Base-by-base conservation (phyloP, 2,797 vertebrate species). In the Chelidonichthys spinosus region DNA sequence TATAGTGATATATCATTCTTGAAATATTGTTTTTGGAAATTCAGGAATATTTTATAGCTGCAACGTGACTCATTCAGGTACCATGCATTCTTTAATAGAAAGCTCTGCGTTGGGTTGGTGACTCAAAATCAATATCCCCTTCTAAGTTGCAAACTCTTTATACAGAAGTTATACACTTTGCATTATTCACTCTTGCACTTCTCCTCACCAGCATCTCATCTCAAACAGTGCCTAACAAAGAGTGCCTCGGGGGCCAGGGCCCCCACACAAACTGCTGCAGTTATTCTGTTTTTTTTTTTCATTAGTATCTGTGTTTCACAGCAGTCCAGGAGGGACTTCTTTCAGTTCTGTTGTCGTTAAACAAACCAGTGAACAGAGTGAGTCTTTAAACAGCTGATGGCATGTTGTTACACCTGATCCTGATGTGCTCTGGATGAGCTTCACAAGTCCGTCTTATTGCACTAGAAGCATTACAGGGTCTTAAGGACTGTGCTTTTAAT, bases 251-350 rank as follows among this genome's bases (percentile, higher is more conserved):
- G 63, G 65, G 35, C 46, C 7, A 4, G 55, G 63, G 65, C 39
- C 46, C 7, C 4, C 1, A 4, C 4, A 11, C 47, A 70, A 69
- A 64, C 63, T 73, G 58, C 67, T 64, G 67, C 43, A 74, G 77
- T 68, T 63, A 9, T 79, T 32, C 46, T 11, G 6, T 39, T 39
- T 47, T 36, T 5, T 36, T 62, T 66, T 81, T 81, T 7, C 46
- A 9, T 33, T 44, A 40, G 63, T 61, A 68, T 86, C 78, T 78
- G 76, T 58, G 68, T 74, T 81, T 74, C 46, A 76, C 80, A 72
- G 71, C 61, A 54, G 53, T 62, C 18, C 44, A 36, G 11, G 52
- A 59, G 63, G 58, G 42, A n/a, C 35, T 11, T 58, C 7, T 69
- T 46, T 39, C 40, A 6, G 25, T 13, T 46, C 56, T 52, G 40